phyloP scores from a whole-genome alignment of 2,113 vertebrate species.

The Hippocampus comes region DNA sequence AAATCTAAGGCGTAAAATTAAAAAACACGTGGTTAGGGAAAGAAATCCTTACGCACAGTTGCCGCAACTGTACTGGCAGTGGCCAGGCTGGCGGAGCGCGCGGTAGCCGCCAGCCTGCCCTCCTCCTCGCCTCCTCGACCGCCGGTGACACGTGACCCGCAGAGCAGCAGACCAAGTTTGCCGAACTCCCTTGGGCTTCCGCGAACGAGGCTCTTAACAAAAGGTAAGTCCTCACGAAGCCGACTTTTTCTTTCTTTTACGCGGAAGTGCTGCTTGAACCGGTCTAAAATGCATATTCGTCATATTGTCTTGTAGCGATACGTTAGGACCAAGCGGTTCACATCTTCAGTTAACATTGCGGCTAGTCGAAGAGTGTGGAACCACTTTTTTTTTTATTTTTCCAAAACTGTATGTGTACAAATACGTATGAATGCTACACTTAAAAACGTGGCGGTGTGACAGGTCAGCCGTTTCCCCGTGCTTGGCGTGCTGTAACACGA shows the following conservation, averaged over 20 bases:
- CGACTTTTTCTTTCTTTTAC: fast-evolving
- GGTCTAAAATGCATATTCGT: background rate
- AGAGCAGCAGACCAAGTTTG: conserved; percentile 6
- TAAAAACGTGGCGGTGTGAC: background rate
- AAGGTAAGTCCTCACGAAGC: conserved; percentile 19
- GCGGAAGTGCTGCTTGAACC: background rate
- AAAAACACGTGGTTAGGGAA: too few species aligned
- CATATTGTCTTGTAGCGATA: too few species aligned
- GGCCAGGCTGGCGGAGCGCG: too few species aligned
- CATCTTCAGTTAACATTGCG: too few species aligned
- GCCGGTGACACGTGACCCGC: conserved; percentile 36
- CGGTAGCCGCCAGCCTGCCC: background rate
- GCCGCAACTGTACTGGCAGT: too few species aligned
- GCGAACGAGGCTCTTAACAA: background rate
- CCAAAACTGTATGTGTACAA: too few species aligned
- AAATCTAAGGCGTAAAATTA: too few species aligned
- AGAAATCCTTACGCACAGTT: too few species aligned
- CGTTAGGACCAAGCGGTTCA: background rate
- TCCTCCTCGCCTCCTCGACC: background rate
- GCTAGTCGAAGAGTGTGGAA: background rate
- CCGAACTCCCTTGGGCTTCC: background rate
- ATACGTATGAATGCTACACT: background rate
- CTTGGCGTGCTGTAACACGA: background rate
- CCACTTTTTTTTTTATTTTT: too few species aligned
- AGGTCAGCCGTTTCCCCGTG: background rate